Evolutionary conservation across 2,888 invertebrate genomes (phyloP), one percentile per base, ranked within the genome.

Genomic region (Brachypalpus laphriformis): DNA sequence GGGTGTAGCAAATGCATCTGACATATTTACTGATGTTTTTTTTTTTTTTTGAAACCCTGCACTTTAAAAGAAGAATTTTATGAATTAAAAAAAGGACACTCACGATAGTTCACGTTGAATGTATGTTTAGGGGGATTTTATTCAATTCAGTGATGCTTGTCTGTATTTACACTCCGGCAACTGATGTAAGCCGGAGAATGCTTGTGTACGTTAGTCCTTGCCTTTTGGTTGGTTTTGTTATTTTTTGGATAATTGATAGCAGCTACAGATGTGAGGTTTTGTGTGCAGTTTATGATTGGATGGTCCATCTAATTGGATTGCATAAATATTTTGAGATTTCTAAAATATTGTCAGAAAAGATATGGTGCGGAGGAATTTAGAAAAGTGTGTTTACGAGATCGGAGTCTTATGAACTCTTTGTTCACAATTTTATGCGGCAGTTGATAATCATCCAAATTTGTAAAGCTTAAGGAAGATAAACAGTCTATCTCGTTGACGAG

Each of bases 1-100:
- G n/a, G 56, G 14, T 40, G 56, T n/a, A n/a, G 70, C 80, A 80
- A 83, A 83, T 83, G 83, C 83, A 83, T 51, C 80, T 83, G 83
- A 83, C 83, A 83, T 80, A 80, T 83, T 83, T 80, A 80, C 83
- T 74, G 66, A 54, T 42, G 45, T 25, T 45, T 61, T 49, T 11
- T 71, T 71, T 47, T 25, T 40, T 31, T 56, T 8, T 37, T 16
- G n/a, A n/a, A n/a, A 11, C 14, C 14, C 18, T 56, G 57, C 40
- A 25, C 68, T 83, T 78, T 68, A 78, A 61, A 61, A 42, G 42
- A 18, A 45, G 40, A 49, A 51, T 63, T 78, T 9, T n/a, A 28
- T 63, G 57, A 74, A 68, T 63, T 63, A 66, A 75, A 68, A 63
- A 28, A 20, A n/a, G 42, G 42, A 63, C 54, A 47, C 14, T 56